These are phyloP conservation scores for Mormyrops attenuatus DNA, from an alignment of 2,797 vertebrate species.

Conservation along the genomic window DNA sequence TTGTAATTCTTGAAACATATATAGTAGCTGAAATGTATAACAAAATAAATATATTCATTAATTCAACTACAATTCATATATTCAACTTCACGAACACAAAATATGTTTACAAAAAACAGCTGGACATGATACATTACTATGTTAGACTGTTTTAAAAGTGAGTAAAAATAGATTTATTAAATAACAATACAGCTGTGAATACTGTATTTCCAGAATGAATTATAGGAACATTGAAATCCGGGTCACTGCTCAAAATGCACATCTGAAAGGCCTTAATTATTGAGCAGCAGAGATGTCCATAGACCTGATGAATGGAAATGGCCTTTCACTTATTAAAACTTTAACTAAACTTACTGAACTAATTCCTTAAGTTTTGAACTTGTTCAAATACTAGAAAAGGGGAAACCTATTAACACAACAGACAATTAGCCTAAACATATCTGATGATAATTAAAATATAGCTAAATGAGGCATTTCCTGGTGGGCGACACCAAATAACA, in stretches of 20 bases:
- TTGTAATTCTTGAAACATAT: neutral
- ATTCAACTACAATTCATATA: too few relatives aligned
- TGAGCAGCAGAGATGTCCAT: neutral
- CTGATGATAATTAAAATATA: neutral
- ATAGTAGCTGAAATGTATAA: neutral
- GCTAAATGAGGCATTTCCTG: neutral
- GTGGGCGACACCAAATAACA: neutral
- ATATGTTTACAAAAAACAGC: neutral
- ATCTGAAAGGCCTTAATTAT: conserved; percentile 8
- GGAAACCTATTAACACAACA: neutral
- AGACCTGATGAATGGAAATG: neutral
- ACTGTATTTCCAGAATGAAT: neutral
- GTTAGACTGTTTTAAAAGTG: neutral
- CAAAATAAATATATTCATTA: too few relatives aligned
- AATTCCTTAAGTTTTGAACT: neutral
- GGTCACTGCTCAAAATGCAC: conserved; percentile 9
- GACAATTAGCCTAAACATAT: neutral
- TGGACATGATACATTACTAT: neutral
- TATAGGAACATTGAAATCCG: neutral
- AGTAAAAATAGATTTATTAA: neutral
- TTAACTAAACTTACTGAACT: neutral
- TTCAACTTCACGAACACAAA: neutral
- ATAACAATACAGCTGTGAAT: neutral
- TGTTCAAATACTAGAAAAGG: neutral
- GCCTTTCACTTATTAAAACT: neutral